Conservation (phyloP, 2,113 vertebrate genomes). For the Marmota monax region DNA sequence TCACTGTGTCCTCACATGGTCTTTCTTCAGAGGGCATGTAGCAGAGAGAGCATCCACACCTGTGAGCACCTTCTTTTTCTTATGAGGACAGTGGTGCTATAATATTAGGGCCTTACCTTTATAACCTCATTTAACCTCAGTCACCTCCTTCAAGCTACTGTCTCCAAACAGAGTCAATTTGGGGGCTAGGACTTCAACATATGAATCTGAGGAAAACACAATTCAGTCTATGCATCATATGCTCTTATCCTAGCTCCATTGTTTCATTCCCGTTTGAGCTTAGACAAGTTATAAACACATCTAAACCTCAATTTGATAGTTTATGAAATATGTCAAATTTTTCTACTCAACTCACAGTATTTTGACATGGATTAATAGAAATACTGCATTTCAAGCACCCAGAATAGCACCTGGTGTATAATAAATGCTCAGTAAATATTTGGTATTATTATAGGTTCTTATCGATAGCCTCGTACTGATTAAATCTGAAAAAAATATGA, state of each 20-base stretch:
- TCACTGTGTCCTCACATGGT: neutral
- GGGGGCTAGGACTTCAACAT: neutral
- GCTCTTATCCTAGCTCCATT: neutral
- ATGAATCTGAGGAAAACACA: neutral
- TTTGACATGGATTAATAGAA: slow-evolving; percentile 30
- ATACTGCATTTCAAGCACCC: neutral
- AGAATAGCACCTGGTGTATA: neutral
- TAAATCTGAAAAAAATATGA: neutral
- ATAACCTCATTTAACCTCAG: neutral
- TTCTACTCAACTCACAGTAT: neutral
- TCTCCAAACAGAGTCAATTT: neutral
- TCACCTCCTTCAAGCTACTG: neutral
- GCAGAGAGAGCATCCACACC: accelerated
- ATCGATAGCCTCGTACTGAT: neutral
- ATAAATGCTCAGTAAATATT: neutral
- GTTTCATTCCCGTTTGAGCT: slow-evolving; percentile 8
- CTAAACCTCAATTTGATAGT: neutral
- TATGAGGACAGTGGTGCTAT: neutral
- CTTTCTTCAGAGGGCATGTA: neutral
- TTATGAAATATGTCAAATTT: neutral
- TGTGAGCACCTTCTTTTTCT: neutral
- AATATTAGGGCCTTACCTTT: neutral
- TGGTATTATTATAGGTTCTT: neutral
- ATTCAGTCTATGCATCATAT: neutral
- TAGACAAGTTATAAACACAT: neutral